A percentile compares a stretch with the other conserved stretches of the same genome.
Conservation (phyloP, 2,888 invertebrate genomes). For the Byasa hedistus region DNA sequence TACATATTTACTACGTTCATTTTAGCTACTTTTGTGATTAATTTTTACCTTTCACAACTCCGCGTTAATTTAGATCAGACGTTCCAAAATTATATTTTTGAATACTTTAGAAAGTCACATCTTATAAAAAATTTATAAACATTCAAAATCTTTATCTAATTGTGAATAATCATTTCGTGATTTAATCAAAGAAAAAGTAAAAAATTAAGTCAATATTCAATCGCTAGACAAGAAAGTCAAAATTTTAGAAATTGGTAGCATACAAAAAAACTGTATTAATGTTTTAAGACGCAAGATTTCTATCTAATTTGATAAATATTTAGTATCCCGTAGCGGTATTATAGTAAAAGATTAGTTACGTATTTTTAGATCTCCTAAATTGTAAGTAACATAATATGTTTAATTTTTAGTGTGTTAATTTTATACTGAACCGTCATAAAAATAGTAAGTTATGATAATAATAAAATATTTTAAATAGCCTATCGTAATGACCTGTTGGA, state of each 20-base stretch:
- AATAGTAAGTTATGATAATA: neutral
- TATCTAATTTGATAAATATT: neutral
- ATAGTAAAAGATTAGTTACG: neutral
- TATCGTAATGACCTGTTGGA: neutral
- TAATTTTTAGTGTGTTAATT: neutral
- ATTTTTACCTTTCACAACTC: neutral
- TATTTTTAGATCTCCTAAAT: neutral
- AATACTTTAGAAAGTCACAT: neutral
- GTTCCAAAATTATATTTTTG: neutral
- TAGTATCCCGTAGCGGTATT: neutral
- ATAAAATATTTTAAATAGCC: neutral
- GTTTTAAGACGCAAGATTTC: neutral
- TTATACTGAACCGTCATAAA: neutral
- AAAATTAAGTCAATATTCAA: slow-evolving; percentile 4
- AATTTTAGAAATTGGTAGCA: neutral
- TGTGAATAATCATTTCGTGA: neutral
- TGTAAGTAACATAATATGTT: too few species aligned
- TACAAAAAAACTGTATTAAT: neutral
- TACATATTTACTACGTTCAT: neutral
- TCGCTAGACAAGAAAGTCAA: slow-evolving; percentile 7
- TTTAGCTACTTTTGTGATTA: neutral
- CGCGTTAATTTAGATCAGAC: neutral
- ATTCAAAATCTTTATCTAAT: neutral
- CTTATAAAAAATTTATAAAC: neutral
- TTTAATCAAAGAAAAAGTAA: neutral